Conservation (phyloP, 2,113 vertebrate species). For the Zosterops japonicus region DNA sequence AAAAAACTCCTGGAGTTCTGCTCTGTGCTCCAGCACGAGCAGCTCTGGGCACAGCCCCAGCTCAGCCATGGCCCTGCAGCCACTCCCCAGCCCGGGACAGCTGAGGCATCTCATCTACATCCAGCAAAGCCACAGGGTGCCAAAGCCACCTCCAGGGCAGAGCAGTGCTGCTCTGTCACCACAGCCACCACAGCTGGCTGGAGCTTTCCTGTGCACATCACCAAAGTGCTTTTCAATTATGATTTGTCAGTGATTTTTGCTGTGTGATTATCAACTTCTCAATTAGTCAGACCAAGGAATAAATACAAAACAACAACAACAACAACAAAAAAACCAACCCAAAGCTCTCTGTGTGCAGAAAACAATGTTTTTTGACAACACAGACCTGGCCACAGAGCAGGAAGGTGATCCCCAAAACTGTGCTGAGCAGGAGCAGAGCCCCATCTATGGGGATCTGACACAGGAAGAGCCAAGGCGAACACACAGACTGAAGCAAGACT, state of each 20-base stretch:
- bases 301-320: not conserved
- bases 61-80: accelerated
- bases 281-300: not conserved
- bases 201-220: not conserved
- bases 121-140: not conserved
- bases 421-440: not conserved
- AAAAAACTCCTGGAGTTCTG: not conserved
- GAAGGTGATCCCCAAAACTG: accelerated
- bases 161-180: not conserved
- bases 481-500: not conserved
- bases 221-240: not conserved
- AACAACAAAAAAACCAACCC: too few species aligned
- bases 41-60: not conserved
- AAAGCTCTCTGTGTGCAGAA: not conserved
- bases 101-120: not conserved
- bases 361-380: not conserved
- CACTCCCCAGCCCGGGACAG: not conserved
- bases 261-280: not conserved
- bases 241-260: not conserved
- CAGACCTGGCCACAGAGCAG: not conserved
- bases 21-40: accelerated
- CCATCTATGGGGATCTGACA: not conserved
- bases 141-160: not conserved
- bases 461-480: not conserved
- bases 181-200: not conserved